Evolutionary conservation across 2,797 vertebrate genomes (phyloP).

Genomic region (Anomalospiza imberbis): DNA sequence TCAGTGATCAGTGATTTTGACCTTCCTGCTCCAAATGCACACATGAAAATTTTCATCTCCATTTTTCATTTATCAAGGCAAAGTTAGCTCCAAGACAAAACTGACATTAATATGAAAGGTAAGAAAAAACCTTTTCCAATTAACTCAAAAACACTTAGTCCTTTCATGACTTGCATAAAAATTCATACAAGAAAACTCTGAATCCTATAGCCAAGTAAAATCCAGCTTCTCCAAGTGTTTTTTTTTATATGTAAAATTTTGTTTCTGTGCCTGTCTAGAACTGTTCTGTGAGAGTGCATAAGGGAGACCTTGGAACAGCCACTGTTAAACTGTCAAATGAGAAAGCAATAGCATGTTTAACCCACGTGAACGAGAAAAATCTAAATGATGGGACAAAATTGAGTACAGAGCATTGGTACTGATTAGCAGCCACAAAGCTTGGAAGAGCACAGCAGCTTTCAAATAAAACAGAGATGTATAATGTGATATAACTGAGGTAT

Average conservation of each 20-base stretch:
- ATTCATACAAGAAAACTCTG: not conserved
- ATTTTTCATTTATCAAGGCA: not conserved
- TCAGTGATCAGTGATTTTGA: not conserved
- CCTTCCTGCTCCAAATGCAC: not conserved
- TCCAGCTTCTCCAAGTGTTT: not conserved
- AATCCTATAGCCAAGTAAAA: not conserved
- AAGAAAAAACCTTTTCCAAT: not conserved
- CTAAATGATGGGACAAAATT: not conserved
- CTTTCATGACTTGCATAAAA: not conserved
- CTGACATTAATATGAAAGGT: not conserved
- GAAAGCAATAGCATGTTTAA: too few species aligned
- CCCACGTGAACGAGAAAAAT: too few species aligned
- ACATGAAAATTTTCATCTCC: not conserved
- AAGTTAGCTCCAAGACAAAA: not conserved
- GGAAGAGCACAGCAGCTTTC: not conserved
- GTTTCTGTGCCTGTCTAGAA: not conserved
- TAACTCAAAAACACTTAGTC: not conserved
- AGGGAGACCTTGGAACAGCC: not conserved
- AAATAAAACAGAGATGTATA: not conserved
- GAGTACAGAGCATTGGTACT: not conserved
- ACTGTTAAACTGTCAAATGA: too few species aligned
- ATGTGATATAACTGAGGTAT: not conserved
- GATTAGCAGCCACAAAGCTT: not conserved
- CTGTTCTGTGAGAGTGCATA: not conserved
- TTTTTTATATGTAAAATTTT: not conserved